Base-by-base conservation (phyloP, 2,797 vertebrate species). In the Mus caroli region DNA sequence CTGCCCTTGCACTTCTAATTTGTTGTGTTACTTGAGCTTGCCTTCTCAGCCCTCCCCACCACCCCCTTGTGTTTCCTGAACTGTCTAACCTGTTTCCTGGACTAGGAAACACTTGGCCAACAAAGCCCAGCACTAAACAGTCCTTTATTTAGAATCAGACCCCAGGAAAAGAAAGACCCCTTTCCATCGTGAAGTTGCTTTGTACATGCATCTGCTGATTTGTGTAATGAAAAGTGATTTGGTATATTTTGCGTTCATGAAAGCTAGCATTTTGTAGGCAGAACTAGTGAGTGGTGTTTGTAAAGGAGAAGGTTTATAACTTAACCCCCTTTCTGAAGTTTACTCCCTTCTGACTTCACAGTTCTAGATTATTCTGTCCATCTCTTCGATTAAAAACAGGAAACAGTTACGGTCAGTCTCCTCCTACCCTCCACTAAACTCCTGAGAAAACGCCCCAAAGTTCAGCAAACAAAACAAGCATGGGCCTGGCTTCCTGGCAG, bases 1-100 rank as follows among this genome's bases (percentile, higher is more conserved):
- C 26, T 76, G 20, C 26, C 93, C 97, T 98, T 96, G 87, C 85
- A 97, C 96, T 98, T 98, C 97, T 96, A 69, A 98, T 98, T 98
- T 98, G 93, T 69, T 94, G 43, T 92, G 31, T 75, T 58, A 43
- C 46, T 86, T 52, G 43, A 85, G 62, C 62, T 34, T 50, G 43
- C 31, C 46, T 31, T 50, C 26, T 14, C 0, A 9, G 4, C 46
- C 13, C 20, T 28, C 26, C 15, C 26, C 88, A 0, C 17, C 2
- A 20, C 24, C 34, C 28, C 85, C 94, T 78, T 13, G 0, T 85
- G 73, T 91, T 97, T 96, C 86, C 96, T 94, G 92, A 96, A 34
- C 95, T 96, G 97, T 97, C 97, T 98, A 96, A 97, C 52, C 20
- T 94, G 86, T 95, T 98, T 98, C 97, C 97, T 98, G 97, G 58